phyloP scores from a whole-genome alignment of 2,888 invertebrate species.

The Cheilosia pagana region DNA sequence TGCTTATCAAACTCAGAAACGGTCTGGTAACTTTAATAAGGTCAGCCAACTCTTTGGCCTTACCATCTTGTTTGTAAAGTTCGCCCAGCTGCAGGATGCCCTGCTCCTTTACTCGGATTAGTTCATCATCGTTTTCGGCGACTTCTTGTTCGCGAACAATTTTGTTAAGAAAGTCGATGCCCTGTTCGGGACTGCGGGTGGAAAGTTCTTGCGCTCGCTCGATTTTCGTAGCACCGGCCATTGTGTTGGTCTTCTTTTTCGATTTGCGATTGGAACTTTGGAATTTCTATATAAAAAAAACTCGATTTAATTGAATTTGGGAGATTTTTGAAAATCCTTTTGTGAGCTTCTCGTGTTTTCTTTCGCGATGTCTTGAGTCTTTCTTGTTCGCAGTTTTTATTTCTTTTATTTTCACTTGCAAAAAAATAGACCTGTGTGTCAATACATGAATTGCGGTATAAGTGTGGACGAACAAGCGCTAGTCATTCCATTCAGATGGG shows the following conservation, averaged over 20 bases:
- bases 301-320: constrained; percentile 32
- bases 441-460: constrained; percentile 72
- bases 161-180: constrained; percentile 89
- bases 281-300: constrained; percentile 38
- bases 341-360: constrained; percentile 74
- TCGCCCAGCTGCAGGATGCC: constrained; percentile 96
- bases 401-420: constrained; percentile 32
- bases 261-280: constrained; percentile 14
- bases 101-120: constrained; percentile 95
- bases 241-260: constrained; percentile 79
- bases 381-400: constrained; percentile 70
- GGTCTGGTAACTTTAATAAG: constrained; percentile 97
- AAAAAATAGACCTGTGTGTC: constrained; percentile 68
- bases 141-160: constrained; percentile 91
- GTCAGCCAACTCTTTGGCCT: constrained; percentile 95
- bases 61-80: constrained; percentile 95
- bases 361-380: constrained; percentile 77
- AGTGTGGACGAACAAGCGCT: constrained; percentile 78
- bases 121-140: constrained; percentile 93
- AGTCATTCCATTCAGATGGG: constrained; percentile 81
- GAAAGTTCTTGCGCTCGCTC: constrained; percentile 92
- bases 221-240: constrained; percentile 96
- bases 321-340: constrained; percentile 74
- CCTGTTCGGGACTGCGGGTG: constrained; percentile 90
- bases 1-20: constrained; percentile 96